phyloP scores from a whole-genome alignment of 1,140 invertebrate genomes.

The Hydropsyche tenuis region DNA sequence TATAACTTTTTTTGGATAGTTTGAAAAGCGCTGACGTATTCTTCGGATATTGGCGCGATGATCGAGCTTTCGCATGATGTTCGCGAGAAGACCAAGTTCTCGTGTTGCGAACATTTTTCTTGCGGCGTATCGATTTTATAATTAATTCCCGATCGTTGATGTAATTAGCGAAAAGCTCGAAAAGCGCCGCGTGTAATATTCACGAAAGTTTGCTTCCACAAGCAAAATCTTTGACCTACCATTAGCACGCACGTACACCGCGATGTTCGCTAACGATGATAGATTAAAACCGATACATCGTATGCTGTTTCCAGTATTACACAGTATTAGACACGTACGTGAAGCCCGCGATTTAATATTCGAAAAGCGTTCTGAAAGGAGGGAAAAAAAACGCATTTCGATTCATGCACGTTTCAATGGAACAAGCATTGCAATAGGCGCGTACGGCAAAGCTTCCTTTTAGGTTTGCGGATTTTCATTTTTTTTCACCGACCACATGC shows the following conservation, averaged over 20 bases:
- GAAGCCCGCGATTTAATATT: neutral
- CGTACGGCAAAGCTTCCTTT: too few relatives aligned
- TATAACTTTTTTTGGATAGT: too few relatives aligned
- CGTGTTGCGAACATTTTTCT: too few relatives aligned
- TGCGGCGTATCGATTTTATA: conserved; percentile 17
- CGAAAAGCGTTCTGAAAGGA: neutral
- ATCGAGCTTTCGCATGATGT: too few relatives aligned
- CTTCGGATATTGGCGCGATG: too few relatives aligned
- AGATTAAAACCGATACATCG: conserved; percentile 4
- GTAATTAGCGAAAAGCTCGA: conserved; percentile 1
- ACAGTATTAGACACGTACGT: neutral
- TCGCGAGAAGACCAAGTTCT: too few relatives aligned
- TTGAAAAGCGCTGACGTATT: too few relatives aligned
- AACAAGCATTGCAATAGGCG: too few relatives aligned
- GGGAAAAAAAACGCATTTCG: neutral
- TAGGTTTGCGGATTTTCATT: too few relatives aligned
- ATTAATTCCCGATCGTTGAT: conserved; percentile 11
- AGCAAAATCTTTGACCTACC: conserved; percentile 6
- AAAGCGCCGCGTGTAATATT: neutral
- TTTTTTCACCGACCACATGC: too few relatives aligned
- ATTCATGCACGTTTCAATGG: too few relatives aligned
- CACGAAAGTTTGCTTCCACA: conserved; percentile 1
- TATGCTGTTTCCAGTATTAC: neutral
- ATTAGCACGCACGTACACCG: neutral
- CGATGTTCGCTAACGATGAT: conserved; percentile 9